These are phyloP conservation scores for Timandra comae DNA, from an alignment of 2,888 invertebrate species.

Conservation along the genomic window DNA sequence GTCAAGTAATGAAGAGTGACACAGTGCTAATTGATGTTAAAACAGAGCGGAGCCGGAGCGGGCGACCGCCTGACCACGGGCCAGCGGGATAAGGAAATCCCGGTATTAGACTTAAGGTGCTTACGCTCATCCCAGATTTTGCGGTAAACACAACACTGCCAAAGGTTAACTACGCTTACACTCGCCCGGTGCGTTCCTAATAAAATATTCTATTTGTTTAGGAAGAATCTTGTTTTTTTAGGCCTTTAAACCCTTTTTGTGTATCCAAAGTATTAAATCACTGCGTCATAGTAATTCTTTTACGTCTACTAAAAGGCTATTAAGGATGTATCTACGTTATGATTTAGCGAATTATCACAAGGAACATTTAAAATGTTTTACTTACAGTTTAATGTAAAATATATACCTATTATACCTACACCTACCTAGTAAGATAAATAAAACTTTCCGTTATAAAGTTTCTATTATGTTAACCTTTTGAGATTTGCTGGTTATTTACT, in stretches of 20 bases:
- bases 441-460: too few species aligned
- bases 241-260: constrained; percentile 6
- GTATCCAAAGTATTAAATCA: too few species aligned
- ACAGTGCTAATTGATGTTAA: constrained; percentile 55
- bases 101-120: constrained; percentile 51
- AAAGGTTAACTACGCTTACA: constrained; percentile 33
- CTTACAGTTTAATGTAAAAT: too few species aligned
- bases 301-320: too few species aligned
- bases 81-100: constrained; percentile 53
- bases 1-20: constrained; percentile 28
- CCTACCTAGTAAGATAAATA: too few species aligned
- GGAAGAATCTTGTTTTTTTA: constrained; percentile 17
- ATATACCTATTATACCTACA: too few species aligned
- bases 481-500: too few species aligned
- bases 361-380: too few species aligned
- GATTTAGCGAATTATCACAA: too few species aligned
- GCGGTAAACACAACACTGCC: constrained; percentile 40
- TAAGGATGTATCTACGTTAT: too few species aligned
- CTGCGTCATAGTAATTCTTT: too few species aligned
- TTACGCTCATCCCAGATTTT: constrained; percentile 38
- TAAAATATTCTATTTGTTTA: constrained; percentile 25
- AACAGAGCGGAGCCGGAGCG: constrained; percentile 19
- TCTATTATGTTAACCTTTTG: too few species aligned
- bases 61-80: constrained; percentile 38
- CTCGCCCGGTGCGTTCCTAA: constrained; percentile 19